Percentiles rank a stretch among this genome's conserved stretches.
These are phyloP conservation scores for Neolamprologus hecqui DNA, from an alignment of 2,113 vertebrate genomes.

Conservation along the genomic window DNA sequence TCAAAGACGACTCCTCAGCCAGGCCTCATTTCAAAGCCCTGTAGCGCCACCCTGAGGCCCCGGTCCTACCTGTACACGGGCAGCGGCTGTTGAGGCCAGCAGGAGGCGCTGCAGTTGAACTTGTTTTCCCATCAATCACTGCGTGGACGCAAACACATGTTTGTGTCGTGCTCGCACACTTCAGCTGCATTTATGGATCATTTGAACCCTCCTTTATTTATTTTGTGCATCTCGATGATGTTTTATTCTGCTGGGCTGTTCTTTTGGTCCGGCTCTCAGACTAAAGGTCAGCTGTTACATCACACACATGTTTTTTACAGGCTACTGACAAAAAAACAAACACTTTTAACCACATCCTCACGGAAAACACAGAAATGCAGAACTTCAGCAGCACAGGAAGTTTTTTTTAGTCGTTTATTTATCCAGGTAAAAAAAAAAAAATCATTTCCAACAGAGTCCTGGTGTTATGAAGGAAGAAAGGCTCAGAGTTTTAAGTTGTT, in stretches of 20 bases:
- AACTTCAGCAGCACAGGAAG: not conserved
- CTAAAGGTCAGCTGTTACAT: not conserved
- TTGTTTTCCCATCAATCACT: not conserved
- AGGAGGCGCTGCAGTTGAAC: not conserved
- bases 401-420: not conserved
- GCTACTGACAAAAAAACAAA: not conserved
- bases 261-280: not conserved
- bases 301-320: not conserved
- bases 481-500: too few species aligned
- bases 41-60: not conserved
- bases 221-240: not conserved
- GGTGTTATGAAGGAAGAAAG: too few species aligned
- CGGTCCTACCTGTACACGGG: not conserved
- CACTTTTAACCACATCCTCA: not conserved
- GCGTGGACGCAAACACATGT: not conserved
- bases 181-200: not conserved
- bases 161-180: not conserved
- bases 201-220: not conserved
- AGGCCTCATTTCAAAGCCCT: not conserved
- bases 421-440: too few species aligned
- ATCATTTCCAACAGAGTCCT: too few species aligned
- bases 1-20: not conserved
- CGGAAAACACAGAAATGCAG: fast-evolving
- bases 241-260: not conserved
- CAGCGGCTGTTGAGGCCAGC: not conserved